A percentile compares a stretch with the other conserved stretches of the same genome.
Conservation (phyloP, 2,888 invertebrate species). For the Teinopalpus imperialis region DNA sequence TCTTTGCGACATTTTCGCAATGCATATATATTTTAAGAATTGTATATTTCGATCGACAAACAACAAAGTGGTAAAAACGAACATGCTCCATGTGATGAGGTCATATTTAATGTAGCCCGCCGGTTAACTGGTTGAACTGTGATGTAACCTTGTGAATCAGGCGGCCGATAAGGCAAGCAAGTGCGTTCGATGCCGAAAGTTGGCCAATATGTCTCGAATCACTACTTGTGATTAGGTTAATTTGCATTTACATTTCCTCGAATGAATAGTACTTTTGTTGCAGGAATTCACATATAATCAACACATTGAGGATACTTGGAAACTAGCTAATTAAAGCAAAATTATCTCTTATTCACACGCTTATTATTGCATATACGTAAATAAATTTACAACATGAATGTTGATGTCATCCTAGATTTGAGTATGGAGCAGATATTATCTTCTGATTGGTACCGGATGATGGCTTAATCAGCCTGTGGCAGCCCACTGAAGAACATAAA, state of each 20-base stretch:
- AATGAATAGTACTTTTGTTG: constrained; percentile 11
- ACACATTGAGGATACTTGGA: constrained; percentile 3
- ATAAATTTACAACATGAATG: no score
- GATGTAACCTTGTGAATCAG: constrained; percentile 72
- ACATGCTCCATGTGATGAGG: constrained; percentile 57
- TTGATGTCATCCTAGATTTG: no score
- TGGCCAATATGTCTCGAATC: constrained; percentile 33
- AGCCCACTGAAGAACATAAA: no score
- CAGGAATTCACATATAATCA: constrained; percentile 10
- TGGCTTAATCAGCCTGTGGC: no score
- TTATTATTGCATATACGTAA: no score
- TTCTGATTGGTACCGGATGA: no score
- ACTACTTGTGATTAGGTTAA: constrained; percentile 18
- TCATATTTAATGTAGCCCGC: constrained; percentile 65
- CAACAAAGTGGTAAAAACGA: constrained; percentile 29
- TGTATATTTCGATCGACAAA: neutral
- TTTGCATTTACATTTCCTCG: constrained; percentile 20
- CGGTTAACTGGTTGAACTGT: constrained; percentile 66
- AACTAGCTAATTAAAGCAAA: no score
- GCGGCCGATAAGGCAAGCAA: constrained; percentile 65
- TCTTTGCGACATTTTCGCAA: constrained; percentile 10
- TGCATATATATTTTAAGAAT: neutral
- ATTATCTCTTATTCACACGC: no score
- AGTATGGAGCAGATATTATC: no score
- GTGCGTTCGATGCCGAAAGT: constrained; percentile 49